Conservation (phyloP, 2,113 vertebrate species). For the Calyptommatus sinebrachiatus region DNA sequence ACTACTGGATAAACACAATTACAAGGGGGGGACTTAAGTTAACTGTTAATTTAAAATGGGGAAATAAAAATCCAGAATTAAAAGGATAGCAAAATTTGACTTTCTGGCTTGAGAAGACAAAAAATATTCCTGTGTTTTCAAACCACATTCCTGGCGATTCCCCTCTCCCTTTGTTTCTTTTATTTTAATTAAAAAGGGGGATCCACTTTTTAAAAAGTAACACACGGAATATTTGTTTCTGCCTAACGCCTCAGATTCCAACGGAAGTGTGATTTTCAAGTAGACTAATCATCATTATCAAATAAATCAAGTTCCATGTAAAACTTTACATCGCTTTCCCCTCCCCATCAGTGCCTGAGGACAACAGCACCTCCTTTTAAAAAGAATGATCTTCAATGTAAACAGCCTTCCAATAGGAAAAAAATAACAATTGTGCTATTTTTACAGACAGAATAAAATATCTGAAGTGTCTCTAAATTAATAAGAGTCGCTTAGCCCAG, state of each 20-base stretch:
- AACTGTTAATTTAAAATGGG: conserved; percentile 44
- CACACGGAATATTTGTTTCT: conserved; percentile 57
- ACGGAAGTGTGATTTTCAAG: conserved; percentile 48
- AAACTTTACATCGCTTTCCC: conserved; percentile 51
- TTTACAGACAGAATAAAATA: conserved; percentile 67
- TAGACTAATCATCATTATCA: conserved; percentile 41
- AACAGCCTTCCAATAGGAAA: conserved; percentile 58
- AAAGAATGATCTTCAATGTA: background rate
- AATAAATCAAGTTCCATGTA: conserved; percentile 58
- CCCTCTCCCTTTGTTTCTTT: conserved; percentile 45
- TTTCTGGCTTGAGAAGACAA: background rate
- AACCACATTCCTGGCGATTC: conserved; percentile 60
- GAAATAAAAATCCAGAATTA: background rate
- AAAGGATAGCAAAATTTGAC: conserved; percentile 18
- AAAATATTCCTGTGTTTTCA: conserved; percentile 43
- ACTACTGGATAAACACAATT: conserved; percentile 55
- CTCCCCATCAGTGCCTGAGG: conserved; percentile 47
- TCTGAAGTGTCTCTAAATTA: conserved; percentile 73
- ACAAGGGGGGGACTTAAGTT: conserved; percentile 43
- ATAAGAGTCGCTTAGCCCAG: conserved; percentile 70
- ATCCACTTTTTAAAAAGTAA: conserved; percentile 64
- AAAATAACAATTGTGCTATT: conserved; percentile 62
- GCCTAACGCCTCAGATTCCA: conserved; percentile 51
- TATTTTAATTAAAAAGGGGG: conserved; percentile 41
- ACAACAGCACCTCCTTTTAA: conserved; percentile 38